Evolutionary conservation across 1,140 invertebrate genomes (phyloP), one percentile per base, ranked within the genome.

Genomic region (Cataglyphis hispanica): DNA sequence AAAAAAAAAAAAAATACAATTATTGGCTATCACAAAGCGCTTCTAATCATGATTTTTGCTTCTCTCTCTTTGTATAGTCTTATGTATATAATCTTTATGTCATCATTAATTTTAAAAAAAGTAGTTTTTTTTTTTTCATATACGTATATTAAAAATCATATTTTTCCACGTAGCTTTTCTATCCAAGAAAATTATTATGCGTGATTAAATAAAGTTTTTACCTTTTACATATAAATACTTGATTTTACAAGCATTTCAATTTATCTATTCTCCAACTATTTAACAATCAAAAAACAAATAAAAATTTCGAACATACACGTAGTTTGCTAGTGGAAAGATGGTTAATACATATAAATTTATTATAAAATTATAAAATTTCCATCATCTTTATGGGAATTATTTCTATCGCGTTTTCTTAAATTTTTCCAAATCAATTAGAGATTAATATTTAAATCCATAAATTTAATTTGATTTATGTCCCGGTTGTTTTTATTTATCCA

Each of bases 381-480:
- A 67, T 3, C 11, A 46, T 64, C 22, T 64, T 16, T 7, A 66
- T 31, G 31, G 72, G 25, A 19, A 1, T 34, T 6, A 60, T 83
- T 83, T 43, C 10, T 80, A 22, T 19, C 22, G 53, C 25, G 1
- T 60, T 58, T 70, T 72, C 4, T 0, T 22, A 19, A 60, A 22
- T 34, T 83, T 72, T 34, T 83, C 19, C 72, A 27, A 40, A 40
- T 46, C 34, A 16, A 11, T 43, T 10, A 72, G n/a, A 46, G 13
- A 83, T 83, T 61, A 60, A 61, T 83, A 81, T 43, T 8, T 11
- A 6, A 72, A n/a, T 83, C 10, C 4, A 4, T 72, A 37, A 83
- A 83, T 83, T 83, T 83, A 72, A 83, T 70, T 72, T 40, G 31
- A 16, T 13, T 46, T 72, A 13, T 7, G n/a, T 46, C 5, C 13